Evolutionary conservation across 1,140 invertebrate species (phyloP).

Genomic region (Phenacoccus solenopsis): DNA sequence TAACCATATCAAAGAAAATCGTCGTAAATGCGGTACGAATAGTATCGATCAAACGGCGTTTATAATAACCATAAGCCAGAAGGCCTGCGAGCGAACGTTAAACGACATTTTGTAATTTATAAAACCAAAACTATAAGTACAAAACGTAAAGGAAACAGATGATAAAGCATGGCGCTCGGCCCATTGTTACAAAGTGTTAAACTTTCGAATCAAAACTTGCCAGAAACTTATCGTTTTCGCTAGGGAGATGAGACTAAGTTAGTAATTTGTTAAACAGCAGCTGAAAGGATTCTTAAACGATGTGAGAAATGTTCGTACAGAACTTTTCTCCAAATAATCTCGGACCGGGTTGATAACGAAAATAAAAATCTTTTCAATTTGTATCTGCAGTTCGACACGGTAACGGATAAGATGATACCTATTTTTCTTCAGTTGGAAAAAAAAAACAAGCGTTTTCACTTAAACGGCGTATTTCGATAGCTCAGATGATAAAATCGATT

Average conservation of each 20-base stretch:
- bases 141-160: neutral
- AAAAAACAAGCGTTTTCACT: neutral
- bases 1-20: too few species aligned
- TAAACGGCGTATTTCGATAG: too few species aligned
- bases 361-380: slow-evolving; percentile 4
- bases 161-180: neutral
- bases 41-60: too few species aligned
- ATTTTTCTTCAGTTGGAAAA: neutral
- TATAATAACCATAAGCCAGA: too few species aligned
- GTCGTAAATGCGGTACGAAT: too few species aligned
- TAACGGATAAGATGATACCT: neutral
- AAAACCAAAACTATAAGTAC: neutral
- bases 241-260: neutral
- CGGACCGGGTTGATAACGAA: neutral
- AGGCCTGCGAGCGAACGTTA: too few species aligned
- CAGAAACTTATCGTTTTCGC: neutral
- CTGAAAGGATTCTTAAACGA: neutral
- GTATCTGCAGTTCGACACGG: neutral
- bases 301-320: neutral
- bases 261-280: neutral
- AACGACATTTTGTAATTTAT: slow-evolving; percentile 3
- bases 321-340: neutral
- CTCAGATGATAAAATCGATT: too few species aligned
- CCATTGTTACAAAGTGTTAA: neutral
- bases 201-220: slow-evolving; percentile 1